Evolutionary conservation across 2,888 invertebrate species (phyloP), one percentile per base, ranked within the genome.

Genomic region (Apodemia zela): DNA sequence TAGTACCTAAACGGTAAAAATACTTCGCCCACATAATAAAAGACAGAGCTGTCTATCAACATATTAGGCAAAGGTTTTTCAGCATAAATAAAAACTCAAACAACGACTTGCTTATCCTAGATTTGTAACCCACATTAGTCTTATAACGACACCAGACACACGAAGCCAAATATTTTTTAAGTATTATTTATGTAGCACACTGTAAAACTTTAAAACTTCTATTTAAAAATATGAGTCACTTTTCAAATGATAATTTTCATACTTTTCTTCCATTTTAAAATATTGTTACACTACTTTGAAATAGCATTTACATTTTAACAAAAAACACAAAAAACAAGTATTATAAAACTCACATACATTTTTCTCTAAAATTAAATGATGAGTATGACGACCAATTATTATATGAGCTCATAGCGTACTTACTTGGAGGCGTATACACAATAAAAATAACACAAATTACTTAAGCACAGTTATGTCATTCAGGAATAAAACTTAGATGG

Each of bases 401-500:
- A 25, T 13, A 54, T 54, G 54, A 54, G 21, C 4, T 54, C 54
- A 54, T 54, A 21, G 10, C 51, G 17, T 51, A 21, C 49, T 49
- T 18, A 49, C 49, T 25, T 54, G 21, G 10, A 25, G 25, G 54
- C 25, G 25, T 15, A 29, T 6, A 29, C 25, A 51, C 49, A 10
- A 49, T 18, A 54, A 57, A 25, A 57, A 57, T 17, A 47, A n/a
- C 54, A 54, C 54, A 13, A 47, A 47, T 15, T 17, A 29, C 6
- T 25, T 13, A 25, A 54, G 25, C 57, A 29, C 57, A 29, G n/a
- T 29, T n/a, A 57, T 29, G n/a, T 29, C 57, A 29, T 13, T 21
- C 54, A 3, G 25, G 57, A 29, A 29, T 57, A 25, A 57, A 57
- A 57, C 57, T 57, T 57, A 57, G 25, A 57, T 29, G 57, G 6